Conservation (phyloP, 1,140 invertebrate genomes). For the Drosophila sp. region DNA sequence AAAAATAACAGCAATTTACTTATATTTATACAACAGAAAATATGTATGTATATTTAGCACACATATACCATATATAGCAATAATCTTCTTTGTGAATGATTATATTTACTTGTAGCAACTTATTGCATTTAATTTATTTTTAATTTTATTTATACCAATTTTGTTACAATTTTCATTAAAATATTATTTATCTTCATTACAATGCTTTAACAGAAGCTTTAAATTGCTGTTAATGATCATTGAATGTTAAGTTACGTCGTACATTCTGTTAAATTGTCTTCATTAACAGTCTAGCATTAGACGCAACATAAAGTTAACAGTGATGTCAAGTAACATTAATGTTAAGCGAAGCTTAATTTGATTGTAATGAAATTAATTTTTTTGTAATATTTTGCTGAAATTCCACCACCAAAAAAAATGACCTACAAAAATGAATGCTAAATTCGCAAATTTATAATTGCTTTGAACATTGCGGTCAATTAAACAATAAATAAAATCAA, state of each 20-base stretch:
- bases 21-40: conserved; percentile 7
- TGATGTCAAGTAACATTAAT: no score
- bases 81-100: conserved; percentile 16
- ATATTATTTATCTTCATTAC: no score
- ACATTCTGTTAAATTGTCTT: neutral
- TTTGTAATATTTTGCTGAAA: no score
- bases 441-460: conserved; percentile 22
- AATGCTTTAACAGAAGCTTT: neutral
- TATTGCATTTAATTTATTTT: conserved; percentile 48
- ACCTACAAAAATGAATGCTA: neutral
- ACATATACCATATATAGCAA: conserved; percentile 1
- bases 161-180: neutral
- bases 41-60: conserved; percentile 14
- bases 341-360: no score
- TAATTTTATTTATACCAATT: neutral
- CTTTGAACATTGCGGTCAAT: conserved; percentile 32
- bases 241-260: neutral
- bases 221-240: neutral
- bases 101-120: conserved; percentile 34
- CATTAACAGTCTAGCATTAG: conserved; percentile 6
- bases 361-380: no score
- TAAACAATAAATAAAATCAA: conserved; percentile 25
- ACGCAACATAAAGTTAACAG: neutral
- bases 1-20: conserved; percentile 41
- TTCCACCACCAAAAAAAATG: no score